Conservation (phyloP, 2,113 vertebrate genomes). For the Anseranas semipalmata region DNA sequence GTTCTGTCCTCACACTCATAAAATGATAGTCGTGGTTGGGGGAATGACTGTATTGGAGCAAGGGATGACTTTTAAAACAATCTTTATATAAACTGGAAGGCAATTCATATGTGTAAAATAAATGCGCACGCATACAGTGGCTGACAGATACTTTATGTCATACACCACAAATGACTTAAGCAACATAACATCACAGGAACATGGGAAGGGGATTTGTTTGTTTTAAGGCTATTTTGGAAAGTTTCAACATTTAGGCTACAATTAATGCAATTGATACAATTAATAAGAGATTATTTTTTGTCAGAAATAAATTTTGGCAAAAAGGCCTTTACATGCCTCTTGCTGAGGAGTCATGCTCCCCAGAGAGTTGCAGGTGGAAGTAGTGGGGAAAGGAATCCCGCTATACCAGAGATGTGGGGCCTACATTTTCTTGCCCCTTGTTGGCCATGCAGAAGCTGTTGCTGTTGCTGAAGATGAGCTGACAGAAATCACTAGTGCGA, state of each 20-base stretch:
- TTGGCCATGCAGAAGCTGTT: background rate
- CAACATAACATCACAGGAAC: background rate
- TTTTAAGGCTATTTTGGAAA: background rate
- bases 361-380: background rate
- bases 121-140: background rate
- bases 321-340: background rate
- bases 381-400: background rate
- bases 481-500: background rate
- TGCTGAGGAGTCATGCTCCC: background rate
- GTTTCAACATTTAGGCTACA: background rate
- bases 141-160: background rate
- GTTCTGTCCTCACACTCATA: constrained; percentile 72
- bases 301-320: background rate
- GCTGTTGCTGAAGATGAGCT: background rate
- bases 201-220: background rate
- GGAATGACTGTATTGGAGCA: constrained; percentile 44
- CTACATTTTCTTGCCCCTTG: background rate
- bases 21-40: constrained; percentile 50
- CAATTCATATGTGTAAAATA: constrained; percentile 50
- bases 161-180: background rate
- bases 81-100: constrained; percentile 21
- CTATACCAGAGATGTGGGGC: background rate
- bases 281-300: background rate
- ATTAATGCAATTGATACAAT: background rate
- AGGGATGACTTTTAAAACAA: constrained; percentile 50